phyloP scores from a whole-genome alignment of 2,113 vertebrate genomes.

The Oncorhynchus clarkii region DNA sequence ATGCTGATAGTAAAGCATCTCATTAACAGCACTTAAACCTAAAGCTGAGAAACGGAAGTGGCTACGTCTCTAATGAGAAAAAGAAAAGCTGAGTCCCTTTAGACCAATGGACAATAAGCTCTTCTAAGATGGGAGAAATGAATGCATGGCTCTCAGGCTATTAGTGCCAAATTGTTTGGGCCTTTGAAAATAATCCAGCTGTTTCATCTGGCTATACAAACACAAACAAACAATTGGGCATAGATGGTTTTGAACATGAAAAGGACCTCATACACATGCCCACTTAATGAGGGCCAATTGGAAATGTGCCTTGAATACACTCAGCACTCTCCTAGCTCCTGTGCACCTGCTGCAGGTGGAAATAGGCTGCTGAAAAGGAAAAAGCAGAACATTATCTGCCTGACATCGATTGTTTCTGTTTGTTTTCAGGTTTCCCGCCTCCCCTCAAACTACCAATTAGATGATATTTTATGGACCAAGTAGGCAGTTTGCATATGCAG shows the following conservation, averaged over 20 bases:
- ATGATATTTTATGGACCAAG: neutral
- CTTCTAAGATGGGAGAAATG: neutral
- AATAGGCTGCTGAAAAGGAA: neutral
- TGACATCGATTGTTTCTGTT: neutral
- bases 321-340: neutral
- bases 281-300: conserved; percentile 2
- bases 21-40: too few relatives aligned
- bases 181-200: neutral
- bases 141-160: neutral
- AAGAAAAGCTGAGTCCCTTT: too few relatives aligned
- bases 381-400: neutral
- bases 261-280: neutral
- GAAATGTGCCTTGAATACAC: conserved; percentile 1
- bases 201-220: neutral
- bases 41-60: too few relatives aligned
- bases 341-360: neutral
- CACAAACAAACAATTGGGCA: neutral
- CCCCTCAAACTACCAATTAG: neutral
- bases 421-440: neutral
- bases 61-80: too few relatives aligned
- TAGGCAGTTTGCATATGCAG: neutral
- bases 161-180: neutral
- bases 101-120: too few relatives aligned
- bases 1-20: too few relatives aligned
- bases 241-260: neutral